Conservation (phyloP, 2,888 invertebrate species). For the Dyspetes luteomarginatus region DNA sequence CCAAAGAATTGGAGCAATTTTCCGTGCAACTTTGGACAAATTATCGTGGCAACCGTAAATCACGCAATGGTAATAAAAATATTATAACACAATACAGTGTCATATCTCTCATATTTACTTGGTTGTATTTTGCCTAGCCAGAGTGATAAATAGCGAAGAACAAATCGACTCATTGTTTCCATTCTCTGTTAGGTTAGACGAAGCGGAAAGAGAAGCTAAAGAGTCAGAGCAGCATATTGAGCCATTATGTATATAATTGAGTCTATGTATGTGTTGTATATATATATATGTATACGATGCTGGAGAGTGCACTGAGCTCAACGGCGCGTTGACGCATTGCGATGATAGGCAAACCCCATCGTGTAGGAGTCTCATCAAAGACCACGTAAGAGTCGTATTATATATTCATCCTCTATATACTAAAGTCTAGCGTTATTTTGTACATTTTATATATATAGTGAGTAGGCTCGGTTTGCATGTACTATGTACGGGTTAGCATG, state of each 20-base stretch:
- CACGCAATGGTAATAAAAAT: too few species aligned
- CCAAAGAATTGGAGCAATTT: too few species aligned
- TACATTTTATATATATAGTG: not conserved
- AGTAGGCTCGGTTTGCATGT: conserved; percentile 23
- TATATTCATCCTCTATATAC: conserved; percentile 6
- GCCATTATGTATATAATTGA: conserved; percentile 3
- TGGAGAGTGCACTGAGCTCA: conserved; percentile 12
- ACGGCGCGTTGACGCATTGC: conserved; percentile 41
- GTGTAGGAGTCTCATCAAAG: conserved; percentile 20
- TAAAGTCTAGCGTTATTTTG: not conserved
- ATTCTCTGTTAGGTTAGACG: not conserved
- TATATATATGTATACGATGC: not conserved
- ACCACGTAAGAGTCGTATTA: conserved; percentile 38
- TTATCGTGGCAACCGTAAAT: too few species aligned
- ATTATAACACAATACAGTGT: too few species aligned
- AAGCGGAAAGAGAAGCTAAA: conserved; percentile 27
- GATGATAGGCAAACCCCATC: conserved; percentile 45
- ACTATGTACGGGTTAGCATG: conserved; percentile 48
- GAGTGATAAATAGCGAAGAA: conserved; percentile 62
- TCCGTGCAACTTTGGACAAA: too few species aligned
- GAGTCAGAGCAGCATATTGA: conserved; percentile 22
- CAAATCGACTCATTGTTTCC: conserved; percentile 72
- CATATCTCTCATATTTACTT: too few species aligned
- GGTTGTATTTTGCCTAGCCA: too few species aligned
- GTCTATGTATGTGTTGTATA: not conserved